A percentile compares a stretch with the other conserved stretches of the same genome.
Evolutionary conservation across 1,140 invertebrate species (phyloP).

Genomic region (Aphelenchoides avenae): DNA sequence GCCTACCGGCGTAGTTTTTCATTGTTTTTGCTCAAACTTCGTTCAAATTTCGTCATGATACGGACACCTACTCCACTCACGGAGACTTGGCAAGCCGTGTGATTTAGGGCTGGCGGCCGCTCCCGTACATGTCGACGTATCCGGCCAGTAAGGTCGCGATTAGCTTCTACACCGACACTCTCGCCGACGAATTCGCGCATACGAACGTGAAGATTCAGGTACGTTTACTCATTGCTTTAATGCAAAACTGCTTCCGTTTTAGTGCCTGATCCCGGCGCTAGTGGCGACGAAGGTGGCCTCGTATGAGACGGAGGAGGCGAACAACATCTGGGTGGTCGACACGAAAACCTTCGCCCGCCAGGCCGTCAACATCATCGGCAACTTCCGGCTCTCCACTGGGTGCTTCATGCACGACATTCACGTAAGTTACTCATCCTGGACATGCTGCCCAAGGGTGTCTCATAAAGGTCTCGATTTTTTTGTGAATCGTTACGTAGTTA

Average conservation of each 20-base stretch:
- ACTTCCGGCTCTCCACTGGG: slow-evolving; percentile 47
- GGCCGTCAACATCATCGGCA: slow-evolving; percentile 52
- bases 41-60: no score
- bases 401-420: slow-evolving; percentile 56
- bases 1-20: no score
- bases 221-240: no score
- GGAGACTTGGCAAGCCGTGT: no score
- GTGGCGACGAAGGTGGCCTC: slow-evolving; percentile 58
- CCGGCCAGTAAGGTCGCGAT: slow-evolving; percentile 57
- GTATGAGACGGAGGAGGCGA: slow-evolving; percentile 53
- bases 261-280: slow-evolving; percentile 55
- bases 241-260: slow-evolving; percentile 1
- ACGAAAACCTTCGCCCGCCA: slow-evolving; percentile 50
- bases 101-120: slow-evolving; percentile 53
- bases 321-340: slow-evolving; percentile 51
- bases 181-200: slow-evolving; percentile 51
- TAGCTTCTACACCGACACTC: slow-evolving; percentile 52
- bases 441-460: slow-evolving; percentile 1
- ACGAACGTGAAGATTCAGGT: slow-evolving; percentile 58
- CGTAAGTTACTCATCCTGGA: slow-evolving; percentile 36
- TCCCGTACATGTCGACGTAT: slow-evolving; percentile 58
- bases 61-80: no score
- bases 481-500: no score
- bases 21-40: no score
- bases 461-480: no score